Conservation (phyloP, 2,888 invertebrate genomes). For the Micoletzkya japonica region DNA sequence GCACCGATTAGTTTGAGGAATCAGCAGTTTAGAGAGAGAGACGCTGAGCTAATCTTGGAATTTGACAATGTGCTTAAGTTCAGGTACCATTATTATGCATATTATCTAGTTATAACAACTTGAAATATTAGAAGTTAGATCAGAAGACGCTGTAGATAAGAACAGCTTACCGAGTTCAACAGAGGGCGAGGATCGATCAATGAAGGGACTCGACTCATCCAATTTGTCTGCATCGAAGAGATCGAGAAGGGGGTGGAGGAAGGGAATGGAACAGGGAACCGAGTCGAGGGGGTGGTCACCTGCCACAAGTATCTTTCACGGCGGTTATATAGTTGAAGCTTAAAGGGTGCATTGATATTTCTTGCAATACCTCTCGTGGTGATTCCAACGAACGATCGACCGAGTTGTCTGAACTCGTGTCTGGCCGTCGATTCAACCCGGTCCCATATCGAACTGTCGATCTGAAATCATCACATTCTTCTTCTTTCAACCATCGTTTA, state of each 20-base stretch:
- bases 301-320: not conserved
- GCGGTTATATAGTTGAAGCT: not conserved
- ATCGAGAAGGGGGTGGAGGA: constrained; percentile 18
- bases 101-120: no score
- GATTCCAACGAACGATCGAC: constrained; percentile 8
- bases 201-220: not conserved
- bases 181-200: constrained; percentile 7
- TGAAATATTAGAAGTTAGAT: no score
- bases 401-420: constrained; percentile 6
- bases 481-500: not conserved
- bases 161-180: constrained; percentile 14
- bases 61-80: no score
- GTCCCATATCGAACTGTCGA: constrained; percentile 14
- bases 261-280: constrained; percentile 9
- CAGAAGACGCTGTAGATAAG: no score
- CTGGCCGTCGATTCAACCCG: constrained; percentile 3
- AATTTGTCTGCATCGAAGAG: constrained; percentile 8
- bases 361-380: not conserved
- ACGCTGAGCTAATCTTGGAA: no score
- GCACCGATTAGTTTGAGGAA: no score
- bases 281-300: constrained; percentile 19
- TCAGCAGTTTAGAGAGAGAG: no score
- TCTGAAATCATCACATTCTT: not conserved
- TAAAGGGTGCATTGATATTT: not conserved
- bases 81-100: no score